Evolutionary conservation across 2,113 vertebrate species (phyloP).

Genomic region (Pandion haliaetus): DNA sequence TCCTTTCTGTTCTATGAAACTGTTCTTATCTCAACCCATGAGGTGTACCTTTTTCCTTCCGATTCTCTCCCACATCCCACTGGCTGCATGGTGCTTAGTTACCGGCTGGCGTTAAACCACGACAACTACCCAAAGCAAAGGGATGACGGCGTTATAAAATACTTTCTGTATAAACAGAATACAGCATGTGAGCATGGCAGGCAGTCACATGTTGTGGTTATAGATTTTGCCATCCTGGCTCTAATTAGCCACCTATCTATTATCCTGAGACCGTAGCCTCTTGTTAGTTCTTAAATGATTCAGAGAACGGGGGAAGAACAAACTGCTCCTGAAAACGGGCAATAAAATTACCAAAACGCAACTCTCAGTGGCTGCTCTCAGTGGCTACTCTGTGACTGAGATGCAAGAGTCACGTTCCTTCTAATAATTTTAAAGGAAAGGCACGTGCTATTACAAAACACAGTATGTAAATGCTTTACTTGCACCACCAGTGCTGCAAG

Average conservation of each 20-base stretch:
- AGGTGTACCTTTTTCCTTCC: too few species aligned
- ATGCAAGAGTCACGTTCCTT: background rate
- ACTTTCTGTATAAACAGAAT: background rate
- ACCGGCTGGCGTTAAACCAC: too few species aligned
- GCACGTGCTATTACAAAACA: background rate
- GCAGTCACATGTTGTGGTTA: background rate
- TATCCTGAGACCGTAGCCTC: background rate
- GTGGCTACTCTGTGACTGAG: background rate
- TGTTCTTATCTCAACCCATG: too few species aligned
- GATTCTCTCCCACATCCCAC: too few species aligned
- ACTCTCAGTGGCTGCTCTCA: background rate
- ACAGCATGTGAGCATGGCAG: background rate
- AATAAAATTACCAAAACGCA: background rate
- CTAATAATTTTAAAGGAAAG: background rate
- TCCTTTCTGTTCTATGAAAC: too few species aligned
- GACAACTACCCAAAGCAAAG: too few species aligned
- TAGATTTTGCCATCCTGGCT: background rate
- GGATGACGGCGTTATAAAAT: background rate
- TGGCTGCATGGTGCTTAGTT: too few species aligned
- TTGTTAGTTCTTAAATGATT: background rate
- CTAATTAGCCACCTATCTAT: background rate
- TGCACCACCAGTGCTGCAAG: background rate
- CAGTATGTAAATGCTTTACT: background rate
- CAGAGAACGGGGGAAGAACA: background rate
- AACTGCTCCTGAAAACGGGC: rapidly evolving